phyloP scores from a whole-genome alignment of 2,797 vertebrate genomes.

The Lophotriccus pileatus region DNA sequence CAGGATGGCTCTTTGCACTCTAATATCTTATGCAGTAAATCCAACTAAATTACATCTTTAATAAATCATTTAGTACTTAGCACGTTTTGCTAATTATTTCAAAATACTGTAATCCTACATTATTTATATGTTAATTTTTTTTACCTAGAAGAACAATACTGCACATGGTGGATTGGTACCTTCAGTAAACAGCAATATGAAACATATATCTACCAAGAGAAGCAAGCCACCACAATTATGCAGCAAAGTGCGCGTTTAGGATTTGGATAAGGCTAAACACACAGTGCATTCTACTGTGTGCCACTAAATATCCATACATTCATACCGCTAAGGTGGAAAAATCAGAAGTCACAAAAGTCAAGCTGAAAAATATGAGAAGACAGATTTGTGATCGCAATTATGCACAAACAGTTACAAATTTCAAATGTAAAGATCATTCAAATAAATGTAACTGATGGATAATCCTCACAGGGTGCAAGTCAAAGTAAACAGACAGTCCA shows the following conservation, averaged over 20 bases:
- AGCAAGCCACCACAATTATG: slow-evolving; percentile 38
- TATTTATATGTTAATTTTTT: slow-evolving; percentile 65
- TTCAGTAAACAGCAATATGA: slow-evolving; percentile 40
- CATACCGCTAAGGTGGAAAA: slow-evolving; percentile 38
- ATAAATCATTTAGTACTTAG: slow-evolving; percentile 64
- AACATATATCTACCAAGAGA: slow-evolving; percentile 33
- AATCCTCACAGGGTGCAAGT: slow-evolving; percentile 78
- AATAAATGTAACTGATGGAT: slow-evolving; percentile 80
- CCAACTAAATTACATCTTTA: slow-evolving; percentile 57
- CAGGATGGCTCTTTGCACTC: slow-evolving; percentile 18
- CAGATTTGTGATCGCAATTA: slow-evolving; percentile 67
- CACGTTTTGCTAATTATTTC: slow-evolving; percentile 66
- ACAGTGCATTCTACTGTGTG: neutral
- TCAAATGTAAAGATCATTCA: slow-evolving; percentile 81
- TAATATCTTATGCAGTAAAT: slow-evolving; percentile 54
- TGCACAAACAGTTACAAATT: slow-evolving; percentile 80
- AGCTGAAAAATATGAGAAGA: slow-evolving; percentile 29
- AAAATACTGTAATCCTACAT: slow-evolving; percentile 66
- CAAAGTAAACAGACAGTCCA: slow-evolving; percentile 86
- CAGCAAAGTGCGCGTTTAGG: slow-evolving; percentile 22
- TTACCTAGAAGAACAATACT: slow-evolving; percentile 55
- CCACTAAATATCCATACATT: slow-evolving; percentile 34
- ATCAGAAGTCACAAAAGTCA: slow-evolving; percentile 37
- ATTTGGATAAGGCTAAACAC: slow-evolving; percentile 57
- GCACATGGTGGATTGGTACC: neutral